Conservation (phyloP, 2,797 vertebrate species). For the Psittacula echo region DNA sequence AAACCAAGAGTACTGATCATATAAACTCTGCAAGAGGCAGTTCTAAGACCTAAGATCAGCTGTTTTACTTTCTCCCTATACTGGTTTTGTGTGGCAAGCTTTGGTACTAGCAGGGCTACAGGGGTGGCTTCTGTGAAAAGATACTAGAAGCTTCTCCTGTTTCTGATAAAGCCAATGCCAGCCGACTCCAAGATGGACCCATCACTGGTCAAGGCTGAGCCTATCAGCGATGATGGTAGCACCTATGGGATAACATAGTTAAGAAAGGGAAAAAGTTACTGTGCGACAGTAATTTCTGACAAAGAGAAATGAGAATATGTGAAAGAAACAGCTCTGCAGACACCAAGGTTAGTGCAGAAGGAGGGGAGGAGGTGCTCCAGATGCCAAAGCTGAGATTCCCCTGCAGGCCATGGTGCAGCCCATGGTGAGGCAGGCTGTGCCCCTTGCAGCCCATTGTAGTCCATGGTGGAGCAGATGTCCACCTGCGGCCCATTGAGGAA, state of each 20-base stretch:
- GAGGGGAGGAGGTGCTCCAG: neutral
- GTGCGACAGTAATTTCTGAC: neutral
- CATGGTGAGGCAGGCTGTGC: neutral
- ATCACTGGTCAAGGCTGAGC: neutral
- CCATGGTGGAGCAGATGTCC: neutral
- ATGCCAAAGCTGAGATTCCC: neutral
- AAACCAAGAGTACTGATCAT: neutral
- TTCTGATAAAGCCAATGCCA: neutral
- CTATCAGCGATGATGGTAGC: neutral
- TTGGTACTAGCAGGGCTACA: neutral
- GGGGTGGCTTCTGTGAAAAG: neutral
- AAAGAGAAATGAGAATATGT: neutral
- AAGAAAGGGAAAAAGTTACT: neutral
- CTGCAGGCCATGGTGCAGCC: neutral
- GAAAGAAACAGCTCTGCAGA: neutral
- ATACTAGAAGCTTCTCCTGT: neutral
- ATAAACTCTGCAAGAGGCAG: neutral
- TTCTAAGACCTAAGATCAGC: neutral
- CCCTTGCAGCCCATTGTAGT: neutral
- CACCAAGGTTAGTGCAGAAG: neutral
- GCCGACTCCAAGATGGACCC: neutral
- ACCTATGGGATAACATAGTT: neutral
- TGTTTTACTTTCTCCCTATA: neutral
- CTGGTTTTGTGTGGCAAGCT: neutral
- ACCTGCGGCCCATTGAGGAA: neutral